A percentile compares a stretch with the other conserved stretches of the same genome.
phyloP scores from a whole-genome alignment of 2,797 vertebrate species.

The Spea hammondii region DNA sequence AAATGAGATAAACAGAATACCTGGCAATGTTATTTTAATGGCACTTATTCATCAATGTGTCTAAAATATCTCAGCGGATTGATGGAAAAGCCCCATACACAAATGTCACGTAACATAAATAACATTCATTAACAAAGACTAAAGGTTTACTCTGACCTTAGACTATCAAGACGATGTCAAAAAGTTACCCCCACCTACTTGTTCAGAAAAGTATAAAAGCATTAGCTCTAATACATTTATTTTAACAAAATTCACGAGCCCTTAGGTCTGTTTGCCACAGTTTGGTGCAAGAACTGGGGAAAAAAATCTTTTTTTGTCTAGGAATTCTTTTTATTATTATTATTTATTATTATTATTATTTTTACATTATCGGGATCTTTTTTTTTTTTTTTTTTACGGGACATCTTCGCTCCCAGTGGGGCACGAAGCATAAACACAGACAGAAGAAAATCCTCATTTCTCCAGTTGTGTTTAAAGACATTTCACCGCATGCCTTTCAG shows the following conservation, averaged over 20 bases:
- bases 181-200: no score
- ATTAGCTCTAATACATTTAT: no score
- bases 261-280: no score
- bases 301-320: no score
- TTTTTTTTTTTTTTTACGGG: constrained; percentile 20
- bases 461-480: constrained; percentile 39
- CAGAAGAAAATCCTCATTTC: constrained; percentile 20
- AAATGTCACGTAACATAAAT: background rate
- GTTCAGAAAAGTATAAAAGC: no score
- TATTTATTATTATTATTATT: no score
- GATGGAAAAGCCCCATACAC: background rate
- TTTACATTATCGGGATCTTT: background rate
- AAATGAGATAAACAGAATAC: constrained; percentile 1
- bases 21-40: constrained; percentile 4
- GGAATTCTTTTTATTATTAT: no score
- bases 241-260: no score
- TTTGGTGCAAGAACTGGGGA: no score
- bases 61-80: background rate
- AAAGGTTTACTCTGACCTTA: background rate
- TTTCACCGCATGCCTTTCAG: constrained; percentile 30
- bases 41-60: constrained; percentile 1
- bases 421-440: constrained; percentile 35
- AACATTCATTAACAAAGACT: background rate
- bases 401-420: constrained; percentile 5
- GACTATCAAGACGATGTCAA: background rate